Percentiles rank a stretch among this genome's conserved stretches.
These are phyloP conservation scores for Carettochelys insculpta DNA, from an alignment of 2,113 vertebrate species.

Conservation along the genomic window DNA sequence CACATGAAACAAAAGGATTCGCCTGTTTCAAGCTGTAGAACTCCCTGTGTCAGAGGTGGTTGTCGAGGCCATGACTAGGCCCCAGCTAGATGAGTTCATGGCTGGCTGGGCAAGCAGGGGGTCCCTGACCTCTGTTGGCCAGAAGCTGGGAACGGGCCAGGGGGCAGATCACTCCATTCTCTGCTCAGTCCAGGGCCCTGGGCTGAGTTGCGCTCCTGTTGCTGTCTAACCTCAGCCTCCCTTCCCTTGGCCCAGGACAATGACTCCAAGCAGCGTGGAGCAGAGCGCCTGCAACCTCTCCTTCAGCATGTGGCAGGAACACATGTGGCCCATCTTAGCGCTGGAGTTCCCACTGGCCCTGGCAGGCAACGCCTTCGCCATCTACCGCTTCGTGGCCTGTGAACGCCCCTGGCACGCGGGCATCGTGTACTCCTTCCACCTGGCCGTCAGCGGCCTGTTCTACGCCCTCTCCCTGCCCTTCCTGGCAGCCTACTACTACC, in stretches of 20 bases:
- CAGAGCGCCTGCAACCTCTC: fast-evolving
- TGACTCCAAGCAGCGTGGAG: fast-evolving
- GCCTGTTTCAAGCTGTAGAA: too few species aligned
- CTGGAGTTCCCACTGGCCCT: constrained; percentile 11
- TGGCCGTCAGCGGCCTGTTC: constrained; percentile 82
- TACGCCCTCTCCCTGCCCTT: constrained; percentile 81
- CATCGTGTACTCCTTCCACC: constrained; percentile 80
- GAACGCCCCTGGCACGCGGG: constrained; percentile 78
- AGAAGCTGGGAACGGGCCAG: too few species aligned
- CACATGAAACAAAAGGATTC: too few species aligned
- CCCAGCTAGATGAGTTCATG: too few species aligned
- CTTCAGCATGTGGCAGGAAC: constrained; percentile 36
- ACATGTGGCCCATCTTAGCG: constrained; percentile 45
- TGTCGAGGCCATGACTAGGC: too few species aligned
- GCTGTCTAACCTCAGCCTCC: not conserved
- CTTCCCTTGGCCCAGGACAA: not conserved
- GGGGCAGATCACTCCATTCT: too few species aligned
- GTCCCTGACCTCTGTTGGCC: too few species aligned
- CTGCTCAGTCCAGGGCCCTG: too few species aligned
- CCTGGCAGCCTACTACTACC: constrained; percentile 75
- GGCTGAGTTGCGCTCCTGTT: too few species aligned
- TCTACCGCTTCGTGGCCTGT: not conserved
- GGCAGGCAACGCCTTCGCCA: constrained; percentile 41
- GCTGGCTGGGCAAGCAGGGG: too few species aligned
- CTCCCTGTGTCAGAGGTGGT: too few species aligned